Conservation (phyloP, 2,113 vertebrate genomes). For the Crotalus horridus region DNA sequence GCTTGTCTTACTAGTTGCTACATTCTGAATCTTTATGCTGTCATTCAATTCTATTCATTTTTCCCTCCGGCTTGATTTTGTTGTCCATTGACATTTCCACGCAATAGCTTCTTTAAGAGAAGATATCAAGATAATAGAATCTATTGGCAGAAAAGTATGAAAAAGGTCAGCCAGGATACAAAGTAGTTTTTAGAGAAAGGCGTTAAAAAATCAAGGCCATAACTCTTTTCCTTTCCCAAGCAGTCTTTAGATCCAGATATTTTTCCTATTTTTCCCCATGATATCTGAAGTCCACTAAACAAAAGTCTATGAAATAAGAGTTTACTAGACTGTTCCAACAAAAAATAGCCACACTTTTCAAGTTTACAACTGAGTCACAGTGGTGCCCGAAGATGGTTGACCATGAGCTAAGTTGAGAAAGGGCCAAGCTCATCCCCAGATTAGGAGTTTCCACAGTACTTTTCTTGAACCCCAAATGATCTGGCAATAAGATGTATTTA, state of each 20-base stretch:
- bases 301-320: not conserved
- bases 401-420: not conserved
- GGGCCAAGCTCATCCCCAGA: not conserved
- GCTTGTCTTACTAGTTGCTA: not conserved
- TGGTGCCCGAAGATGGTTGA: not conserved
- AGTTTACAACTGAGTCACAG: slow-evolving; percentile 22
- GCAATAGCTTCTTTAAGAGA: not conserved
- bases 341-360: not conserved
- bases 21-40: not conserved
- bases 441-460: not conserved
- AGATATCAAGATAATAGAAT: not conserved
- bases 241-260: not conserved
- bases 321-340: not conserved
- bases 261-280: not conserved
- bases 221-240: not conserved
- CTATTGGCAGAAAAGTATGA: not conserved
- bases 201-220: not conserved
- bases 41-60: not conserved
- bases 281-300: not conserved
- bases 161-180: not conserved
- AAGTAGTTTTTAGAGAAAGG: not conserved
- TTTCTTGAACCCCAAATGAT: not conserved
- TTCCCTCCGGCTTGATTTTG: not conserved
- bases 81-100: not conserved
- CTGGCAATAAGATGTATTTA: not conserved